phyloP scores from a whole-genome alignment of 2,888 invertebrate genomes.

The Pachliopta kotzebuea region DNA sequence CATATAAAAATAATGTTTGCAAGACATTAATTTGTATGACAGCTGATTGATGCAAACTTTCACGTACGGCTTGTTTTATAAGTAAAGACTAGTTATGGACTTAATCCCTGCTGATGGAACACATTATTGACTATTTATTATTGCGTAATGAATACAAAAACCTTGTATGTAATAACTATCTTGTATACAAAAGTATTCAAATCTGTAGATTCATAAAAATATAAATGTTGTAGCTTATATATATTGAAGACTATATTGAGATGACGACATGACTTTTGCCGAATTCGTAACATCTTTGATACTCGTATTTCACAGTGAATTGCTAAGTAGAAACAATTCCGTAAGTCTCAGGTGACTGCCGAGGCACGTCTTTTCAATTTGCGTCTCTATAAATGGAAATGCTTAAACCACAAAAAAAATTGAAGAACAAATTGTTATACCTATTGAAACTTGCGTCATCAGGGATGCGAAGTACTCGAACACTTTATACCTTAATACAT shows the following conservation, averaged over 20 bases:
- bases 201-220: no score
- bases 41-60: no score
- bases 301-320: slow-evolving; percentile 17
- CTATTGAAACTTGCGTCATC: slow-evolving; percentile 5
- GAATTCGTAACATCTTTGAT: slow-evolving; percentile 11
- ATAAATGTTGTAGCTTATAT: no score
- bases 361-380: slow-evolving; percentile 26
- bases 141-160: no score
- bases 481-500: background rate
- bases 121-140: no score
- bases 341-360: slow-evolving; percentile 24
- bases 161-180: no score
- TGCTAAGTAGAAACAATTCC: slow-evolving; percentile 23
- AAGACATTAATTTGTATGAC: no score
- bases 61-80: no score
- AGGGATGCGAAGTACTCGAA: background rate
- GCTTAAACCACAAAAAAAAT: slow-evolving; percentile 15
- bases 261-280: background rate
- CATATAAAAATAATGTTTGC: no score
- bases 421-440: slow-evolving; percentile 15
- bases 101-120: no score
- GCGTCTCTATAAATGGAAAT: slow-evolving; percentile 25
- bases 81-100: no score
- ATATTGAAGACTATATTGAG: background rate
- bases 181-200: no score